Evolutionary conservation across 2,888 invertebrate species (phyloP).

Genomic region (Apotomis capreana): DNA sequence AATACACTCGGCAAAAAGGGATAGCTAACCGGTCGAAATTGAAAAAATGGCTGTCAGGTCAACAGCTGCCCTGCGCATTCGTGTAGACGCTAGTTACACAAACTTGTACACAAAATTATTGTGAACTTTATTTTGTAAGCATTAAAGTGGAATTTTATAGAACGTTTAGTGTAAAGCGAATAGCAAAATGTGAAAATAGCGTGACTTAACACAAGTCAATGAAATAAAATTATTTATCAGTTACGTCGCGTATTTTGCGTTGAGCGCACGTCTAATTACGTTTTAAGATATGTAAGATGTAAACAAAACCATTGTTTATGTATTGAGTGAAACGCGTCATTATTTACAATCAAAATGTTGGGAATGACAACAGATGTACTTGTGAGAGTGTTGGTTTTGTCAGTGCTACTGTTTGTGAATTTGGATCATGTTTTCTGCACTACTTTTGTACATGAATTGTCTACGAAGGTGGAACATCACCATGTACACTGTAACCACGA

Average conservation of each 20-base stretch:
- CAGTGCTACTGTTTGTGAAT: constrained; percentile 55
- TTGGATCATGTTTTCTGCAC: constrained; percentile 54
- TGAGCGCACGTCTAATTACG: constrained; percentile 45
- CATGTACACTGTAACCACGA: constrained; percentile 84
- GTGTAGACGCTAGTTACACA: constrained; percentile 25
- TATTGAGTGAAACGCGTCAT: constrained; percentile 54
- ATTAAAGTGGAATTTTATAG: background rate
- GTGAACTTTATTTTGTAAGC: accelerated
- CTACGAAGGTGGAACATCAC: constrained; percentile 53
- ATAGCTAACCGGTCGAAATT: constrained; percentile 30
- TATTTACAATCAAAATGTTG: constrained; percentile 51
- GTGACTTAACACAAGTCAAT: constrained; percentile 21
- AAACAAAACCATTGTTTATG: constrained; percentile 62
- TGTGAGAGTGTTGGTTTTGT: constrained; percentile 55
- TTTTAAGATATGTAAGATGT: constrained; percentile 61
- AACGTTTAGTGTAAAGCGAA: background rate
- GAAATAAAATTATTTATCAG: constrained; percentile 46
- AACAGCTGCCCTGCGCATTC: constrained; percentile 34
- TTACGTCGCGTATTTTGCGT: constrained; percentile 51
- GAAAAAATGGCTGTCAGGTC: constrained; percentile 34
- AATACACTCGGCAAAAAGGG: constrained; percentile 9
- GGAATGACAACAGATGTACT: constrained; percentile 51
- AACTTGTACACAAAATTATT: background rate
- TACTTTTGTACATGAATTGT: constrained; percentile 55
- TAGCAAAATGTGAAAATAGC: constrained; percentile 11